phyloP scores from a whole-genome alignment of 2,113 vertebrate genomes.

The Mus musculus region DNA sequence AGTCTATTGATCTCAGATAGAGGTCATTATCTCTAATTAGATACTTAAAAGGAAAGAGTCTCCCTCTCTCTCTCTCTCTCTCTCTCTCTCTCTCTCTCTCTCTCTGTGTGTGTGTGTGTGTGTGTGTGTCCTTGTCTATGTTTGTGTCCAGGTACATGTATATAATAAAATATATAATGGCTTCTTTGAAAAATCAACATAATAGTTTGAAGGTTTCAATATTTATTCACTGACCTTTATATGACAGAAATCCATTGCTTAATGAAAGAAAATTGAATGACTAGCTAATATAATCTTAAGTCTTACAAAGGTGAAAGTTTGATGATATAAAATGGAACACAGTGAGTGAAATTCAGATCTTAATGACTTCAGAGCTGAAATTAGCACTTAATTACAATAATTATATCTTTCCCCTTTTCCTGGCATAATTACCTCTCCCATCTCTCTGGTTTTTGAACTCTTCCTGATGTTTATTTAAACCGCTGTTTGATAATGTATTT shows the following conservation, averaged over 20 bases:
- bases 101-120: neutral
- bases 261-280: neutral
- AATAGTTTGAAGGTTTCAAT: neutral
- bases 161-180: neutral
- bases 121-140: neutral
- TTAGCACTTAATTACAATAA: conserved; percentile 65
- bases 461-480: conserved; percentile 58
- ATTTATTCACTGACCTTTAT: conserved; percentile 40
- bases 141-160: neutral
- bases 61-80: neutral
- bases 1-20: neutral
- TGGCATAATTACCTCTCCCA: conserved; percentile 55
- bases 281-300: conserved; percentile 29
- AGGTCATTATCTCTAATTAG: neutral
- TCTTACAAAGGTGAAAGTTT: conserved; percentile 53
- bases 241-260: neutral
- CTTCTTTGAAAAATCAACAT: conserved; percentile 26
- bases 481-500: neutral
- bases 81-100: neutral
- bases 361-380: conserved; percentile 67
- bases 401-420: conserved; percentile 56
- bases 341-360: conserved; percentile 59
- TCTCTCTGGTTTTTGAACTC: conserved; percentile 41
- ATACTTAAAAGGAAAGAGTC: neutral
- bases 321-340: conserved; percentile 57